Percentiles rank a stretch among this genome's conserved stretches.
These are phyloP conservation scores for Patella vulgata DNA, from an alignment of 1,140 invertebrate genomes.

Conservation along the genomic window DNA sequence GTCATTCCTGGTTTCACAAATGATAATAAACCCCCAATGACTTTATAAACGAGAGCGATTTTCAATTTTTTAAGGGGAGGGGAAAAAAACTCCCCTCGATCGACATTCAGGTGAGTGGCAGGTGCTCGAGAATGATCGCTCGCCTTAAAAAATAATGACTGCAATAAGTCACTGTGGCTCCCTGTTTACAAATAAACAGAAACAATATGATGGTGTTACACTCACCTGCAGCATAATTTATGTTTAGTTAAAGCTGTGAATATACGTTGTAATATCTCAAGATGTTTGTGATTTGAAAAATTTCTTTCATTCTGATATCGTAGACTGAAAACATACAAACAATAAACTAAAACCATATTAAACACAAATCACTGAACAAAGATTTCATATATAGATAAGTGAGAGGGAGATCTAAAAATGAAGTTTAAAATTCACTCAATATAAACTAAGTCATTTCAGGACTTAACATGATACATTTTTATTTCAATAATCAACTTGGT, in stretches of 20 bases:
- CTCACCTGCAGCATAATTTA: slow-evolving; percentile 57
- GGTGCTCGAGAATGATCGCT: no score
- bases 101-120: no score
- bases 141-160: no score
- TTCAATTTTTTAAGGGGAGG: no score
- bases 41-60: no score
- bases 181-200: no score
- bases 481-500: neutral
- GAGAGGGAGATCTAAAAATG: neutral
- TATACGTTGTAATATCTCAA: slow-evolving; percentile 51
- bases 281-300: slow-evolving; percentile 45
- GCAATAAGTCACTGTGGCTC: neutral
- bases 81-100: no score
- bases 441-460: no score
- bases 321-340: slow-evolving; percentile 41
- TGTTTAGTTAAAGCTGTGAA: slow-evolving; percentile 57
- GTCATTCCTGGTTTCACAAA: no score
- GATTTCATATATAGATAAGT: neutral
- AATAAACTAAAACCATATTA: neutral
- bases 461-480: no score
- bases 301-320: slow-evolving; percentile 58
- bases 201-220: slow-evolving; percentile 15
- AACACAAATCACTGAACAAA: neutral
- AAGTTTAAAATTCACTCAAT: no score
- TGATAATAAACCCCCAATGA: no score